Evolutionary conservation across 2,797 vertebrate species (phyloP), one percentile per base, ranked within the genome.

Genomic region (Sphenopsis melanotis): DNA sequence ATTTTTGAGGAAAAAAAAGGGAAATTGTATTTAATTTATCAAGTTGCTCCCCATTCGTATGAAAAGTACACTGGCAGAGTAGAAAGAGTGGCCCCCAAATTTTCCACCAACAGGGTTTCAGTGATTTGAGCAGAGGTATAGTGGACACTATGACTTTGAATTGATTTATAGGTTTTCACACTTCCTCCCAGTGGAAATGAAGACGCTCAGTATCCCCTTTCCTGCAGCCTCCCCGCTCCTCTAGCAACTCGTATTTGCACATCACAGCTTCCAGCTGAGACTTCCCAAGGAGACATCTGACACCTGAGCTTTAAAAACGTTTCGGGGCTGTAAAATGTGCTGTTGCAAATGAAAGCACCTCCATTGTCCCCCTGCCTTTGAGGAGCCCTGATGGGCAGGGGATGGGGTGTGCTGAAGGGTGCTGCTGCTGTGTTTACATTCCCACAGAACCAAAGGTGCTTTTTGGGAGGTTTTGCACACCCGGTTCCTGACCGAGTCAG

Each of bases 241-340:
- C 65, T n/a, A 37, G 83, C 80, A 81, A 18, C 41, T 41, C 5
- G 1, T 47, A 93, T 96, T 96, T 94, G 83, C 93, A 95, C 87
- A 93, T 96, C 96, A 89, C 12, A 97, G 90, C 89, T 85, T 36
- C 89, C 36, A 49, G 32, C 14, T 1, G 46, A 46, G 71, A 53
- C 82, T 95, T 95, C 90, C 41, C 92, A 93, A 30, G 78, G 88
- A 66, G 71, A 17, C 70, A 50, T 55, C 50, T 60, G 93, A 75
- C 92, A 89, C 82, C 87, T 34, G 79, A 57, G 42, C 84, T 80
- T 87, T 75, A 70, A 85, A 90, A 95, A 78, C 60, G 44, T 74
- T 71, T 59, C 10, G 47, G 71, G 87, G 89, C 82, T 91, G 61
- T 94, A 93, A 95, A 95, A 92, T 30, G 53, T 42, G 4, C 30